Conservation (phyloP, 2,888 invertebrate genomes). For the Eutolmus rufibarbis region DNA sequence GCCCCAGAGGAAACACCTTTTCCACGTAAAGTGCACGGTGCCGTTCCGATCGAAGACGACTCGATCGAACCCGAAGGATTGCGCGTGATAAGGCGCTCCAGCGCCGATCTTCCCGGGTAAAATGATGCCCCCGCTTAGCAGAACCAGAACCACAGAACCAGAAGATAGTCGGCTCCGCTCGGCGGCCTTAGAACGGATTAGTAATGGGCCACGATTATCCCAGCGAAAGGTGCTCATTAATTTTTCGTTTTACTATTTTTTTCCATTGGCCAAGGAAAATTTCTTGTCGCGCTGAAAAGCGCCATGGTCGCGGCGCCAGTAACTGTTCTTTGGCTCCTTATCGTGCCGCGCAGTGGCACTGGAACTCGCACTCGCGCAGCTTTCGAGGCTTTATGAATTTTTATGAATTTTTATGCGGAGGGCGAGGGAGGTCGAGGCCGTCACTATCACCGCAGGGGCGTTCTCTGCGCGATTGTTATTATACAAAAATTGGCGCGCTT, state of each 20-base stretch:
- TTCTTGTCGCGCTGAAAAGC: neutral
- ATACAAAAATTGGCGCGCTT: neutral
- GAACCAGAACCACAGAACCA: neutral
- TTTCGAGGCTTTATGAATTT: neutral
- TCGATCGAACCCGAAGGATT: neutral
- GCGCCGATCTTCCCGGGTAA: neutral
- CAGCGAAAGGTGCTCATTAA: neutral
- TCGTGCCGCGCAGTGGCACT: neutral
- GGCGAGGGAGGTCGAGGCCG: neutral
- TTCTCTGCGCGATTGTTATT: neutral
- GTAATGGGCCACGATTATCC: neutral
- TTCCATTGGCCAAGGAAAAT: neutral
- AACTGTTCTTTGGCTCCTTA: neutral
- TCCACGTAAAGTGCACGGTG: neutral
- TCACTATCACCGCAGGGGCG: neutral
- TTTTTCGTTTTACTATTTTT: neutral
- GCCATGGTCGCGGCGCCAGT: neutral
- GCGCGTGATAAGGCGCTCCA: neutral
- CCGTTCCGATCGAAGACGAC: neutral
- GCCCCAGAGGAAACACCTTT: neutral
- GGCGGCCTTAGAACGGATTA: neutral
- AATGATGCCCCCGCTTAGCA: neutral
- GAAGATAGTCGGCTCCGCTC: neutral
- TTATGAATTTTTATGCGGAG: neutral
- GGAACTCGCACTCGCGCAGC: neutral